Evolutionary conservation across 2,888 invertebrate species (phyloP).

Genomic region (Trachelus iudaicus): DNA sequence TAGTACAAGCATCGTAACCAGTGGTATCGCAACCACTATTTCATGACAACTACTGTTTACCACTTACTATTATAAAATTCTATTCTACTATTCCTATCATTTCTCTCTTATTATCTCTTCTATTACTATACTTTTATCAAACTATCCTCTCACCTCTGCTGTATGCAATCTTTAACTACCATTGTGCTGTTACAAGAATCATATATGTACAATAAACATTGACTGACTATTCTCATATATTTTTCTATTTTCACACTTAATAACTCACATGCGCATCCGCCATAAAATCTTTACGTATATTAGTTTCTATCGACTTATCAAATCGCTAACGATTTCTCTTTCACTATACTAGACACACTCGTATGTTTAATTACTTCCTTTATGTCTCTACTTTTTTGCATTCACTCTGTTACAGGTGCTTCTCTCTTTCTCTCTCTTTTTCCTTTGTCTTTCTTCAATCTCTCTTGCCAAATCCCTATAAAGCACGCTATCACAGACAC

Average conservation of each 20-base stretch:
- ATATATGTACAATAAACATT: constrained; percentile 1
- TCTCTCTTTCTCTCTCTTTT: not conserved
- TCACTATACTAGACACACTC: not conserved
- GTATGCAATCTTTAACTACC: not conserved
- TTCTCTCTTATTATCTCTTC: not conserved
- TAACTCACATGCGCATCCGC: not conserved
- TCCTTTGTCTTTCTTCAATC: not conserved
- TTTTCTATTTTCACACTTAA: constrained; percentile 4
- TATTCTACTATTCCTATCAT: not conserved
- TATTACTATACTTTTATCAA: not conserved
- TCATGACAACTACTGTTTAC: not conserved
- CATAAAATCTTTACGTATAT: not conserved
- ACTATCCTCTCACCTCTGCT: not conserved
- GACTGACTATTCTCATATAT: constrained; percentile 3
- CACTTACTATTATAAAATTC: not conserved
- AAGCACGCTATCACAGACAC: constrained; percentile 43
- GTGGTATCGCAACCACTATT: not conserved
- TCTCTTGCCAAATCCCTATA: not conserved
- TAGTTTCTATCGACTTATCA: constrained; percentile 21
- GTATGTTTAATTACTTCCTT: not conserved
- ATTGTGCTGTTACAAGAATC: not conserved
- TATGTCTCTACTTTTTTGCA: constrained; percentile 10
- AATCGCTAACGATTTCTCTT: constrained; percentile 12
- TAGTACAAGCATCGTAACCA: not conserved
- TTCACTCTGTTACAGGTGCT: not conserved